These are phyloP conservation scores for Pteruthius melanotis DNA, from an alignment of 2,113 vertebrate genomes.

Conservation along the genomic window DNA sequence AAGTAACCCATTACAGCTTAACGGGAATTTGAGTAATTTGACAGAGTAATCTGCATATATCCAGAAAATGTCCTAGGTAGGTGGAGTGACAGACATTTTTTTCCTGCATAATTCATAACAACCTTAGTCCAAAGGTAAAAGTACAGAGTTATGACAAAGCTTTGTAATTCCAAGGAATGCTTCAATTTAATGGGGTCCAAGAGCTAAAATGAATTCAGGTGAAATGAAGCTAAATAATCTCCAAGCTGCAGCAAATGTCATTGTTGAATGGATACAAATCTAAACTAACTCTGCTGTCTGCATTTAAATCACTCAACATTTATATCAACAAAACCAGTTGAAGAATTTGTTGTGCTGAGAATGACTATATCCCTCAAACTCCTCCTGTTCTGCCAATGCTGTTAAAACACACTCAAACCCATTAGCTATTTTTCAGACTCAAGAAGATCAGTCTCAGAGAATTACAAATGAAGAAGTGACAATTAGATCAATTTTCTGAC, in stretches of 20 bases:
- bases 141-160: neutral
- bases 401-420: neutral
- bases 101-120: neutral
- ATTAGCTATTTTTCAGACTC: neutral
- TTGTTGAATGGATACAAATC: neutral
- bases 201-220: neutral
- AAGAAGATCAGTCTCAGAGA: neutral
- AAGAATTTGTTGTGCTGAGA: neutral
- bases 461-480: neutral
- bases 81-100: neutral
- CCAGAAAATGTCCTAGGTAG: neutral
- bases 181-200: neutral
- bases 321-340: neutral
- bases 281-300: neutral
- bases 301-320: neutral
- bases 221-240: neutral
- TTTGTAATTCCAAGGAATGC: neutral
- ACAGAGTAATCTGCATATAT: neutral
- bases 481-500: neutral
- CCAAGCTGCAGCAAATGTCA: neutral
- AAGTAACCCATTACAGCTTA: neutral
- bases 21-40: neutral
- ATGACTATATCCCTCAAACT: neutral
- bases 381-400: neutral
- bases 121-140: neutral